These are phyloP conservation scores for Terebella lapidaria DNA, from an alignment of 2,888 invertebrate genomes.

Conservation along the genomic window DNA sequence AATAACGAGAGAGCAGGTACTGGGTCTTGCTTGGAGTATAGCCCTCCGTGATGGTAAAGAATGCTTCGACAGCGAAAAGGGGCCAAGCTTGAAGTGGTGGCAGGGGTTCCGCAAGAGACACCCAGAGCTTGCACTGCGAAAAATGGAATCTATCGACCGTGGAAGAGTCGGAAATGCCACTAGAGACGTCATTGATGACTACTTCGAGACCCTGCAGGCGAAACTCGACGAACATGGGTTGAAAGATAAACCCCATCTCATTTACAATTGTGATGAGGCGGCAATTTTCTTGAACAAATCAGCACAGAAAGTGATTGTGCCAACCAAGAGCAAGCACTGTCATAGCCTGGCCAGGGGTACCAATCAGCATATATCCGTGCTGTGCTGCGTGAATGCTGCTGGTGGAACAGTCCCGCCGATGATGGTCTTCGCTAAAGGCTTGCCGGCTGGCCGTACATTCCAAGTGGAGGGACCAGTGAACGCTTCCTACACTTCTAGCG, in stretches of 20 bases:
- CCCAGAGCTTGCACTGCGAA: background rate
- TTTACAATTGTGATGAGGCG: conserved; percentile 9
- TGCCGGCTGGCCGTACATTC: background rate
- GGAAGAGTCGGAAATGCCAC: background rate
- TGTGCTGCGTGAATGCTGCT: conserved; percentile 3
- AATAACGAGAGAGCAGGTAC: background rate
- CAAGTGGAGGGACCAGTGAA: conserved; percentile 4
- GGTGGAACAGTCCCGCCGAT: conserved; percentile 2
- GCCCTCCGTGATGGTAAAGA: background rate
- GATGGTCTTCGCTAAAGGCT: conserved; percentile 7
- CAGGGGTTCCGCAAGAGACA: background rate
- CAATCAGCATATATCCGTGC: background rate
- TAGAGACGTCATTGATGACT: background rate
- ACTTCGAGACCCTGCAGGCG: background rate
- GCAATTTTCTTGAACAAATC: conserved; percentile 9
- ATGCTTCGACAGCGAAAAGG: background rate
- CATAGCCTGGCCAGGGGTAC: conserved; percentile 1
- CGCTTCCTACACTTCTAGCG: conserved; percentile 3
- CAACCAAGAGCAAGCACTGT: conserved; percentile 4
- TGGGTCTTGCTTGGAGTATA: conserved; percentile 1
- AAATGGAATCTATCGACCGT: background rate
- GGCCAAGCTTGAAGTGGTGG: conserved; percentile 1
- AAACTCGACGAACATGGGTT: background rate
- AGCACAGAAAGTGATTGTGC: background rate
- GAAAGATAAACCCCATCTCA: background rate